Evolutionary conservation across 1,140 invertebrate genomes (phyloP).

Genomic region (Paralvinella palmiformis): DNA sequence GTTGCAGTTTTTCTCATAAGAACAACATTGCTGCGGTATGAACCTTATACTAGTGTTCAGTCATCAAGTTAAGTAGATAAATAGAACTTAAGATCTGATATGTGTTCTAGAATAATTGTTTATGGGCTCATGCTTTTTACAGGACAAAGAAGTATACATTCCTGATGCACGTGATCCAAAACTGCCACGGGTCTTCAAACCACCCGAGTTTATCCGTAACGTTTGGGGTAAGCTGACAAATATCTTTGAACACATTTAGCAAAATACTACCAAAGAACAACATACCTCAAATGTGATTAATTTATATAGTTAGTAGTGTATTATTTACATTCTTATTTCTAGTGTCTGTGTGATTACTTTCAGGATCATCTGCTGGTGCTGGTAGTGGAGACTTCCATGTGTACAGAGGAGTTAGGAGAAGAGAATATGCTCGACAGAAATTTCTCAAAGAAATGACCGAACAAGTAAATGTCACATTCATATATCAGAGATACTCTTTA

Average conservation of each 20-base stretch:
- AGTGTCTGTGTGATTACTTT: constrained; percentile 13
- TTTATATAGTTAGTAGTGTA: not conserved
- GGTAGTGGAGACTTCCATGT: constrained; percentile 98
- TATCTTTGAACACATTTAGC: not conserved
- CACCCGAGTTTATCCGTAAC: constrained; percentile 93
- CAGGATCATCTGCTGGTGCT: constrained; percentile 85
- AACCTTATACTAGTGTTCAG: constrained; percentile 38
- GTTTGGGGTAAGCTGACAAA: constrained; percentile 67
- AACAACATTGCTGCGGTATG: too few species aligned
- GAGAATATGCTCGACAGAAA: constrained; percentile 92
- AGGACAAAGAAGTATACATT: constrained; percentile 81
- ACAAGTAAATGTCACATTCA: constrained; percentile 56
- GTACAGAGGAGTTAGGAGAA: constrained; percentile 84
- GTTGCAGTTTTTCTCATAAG: too few species aligned
- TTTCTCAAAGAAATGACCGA: constrained; percentile 80
- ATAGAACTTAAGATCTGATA: not conserved
- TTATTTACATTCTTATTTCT: not conserved
- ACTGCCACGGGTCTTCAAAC: constrained; percentile 56
- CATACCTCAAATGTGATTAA: not conserved
- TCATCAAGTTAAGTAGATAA: not conserved
- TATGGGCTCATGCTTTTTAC: constrained; percentile 16
- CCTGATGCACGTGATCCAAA: constrained; percentile 76
- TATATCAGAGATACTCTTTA: too few species aligned
- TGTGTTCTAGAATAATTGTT: not conserved
- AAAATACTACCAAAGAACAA: not conserved